A percentile compares a stretch with the other conserved stretches of the same genome.
Conservation (phyloP, 1,140 invertebrate species). For the Dreissena rostriformis region DNA sequence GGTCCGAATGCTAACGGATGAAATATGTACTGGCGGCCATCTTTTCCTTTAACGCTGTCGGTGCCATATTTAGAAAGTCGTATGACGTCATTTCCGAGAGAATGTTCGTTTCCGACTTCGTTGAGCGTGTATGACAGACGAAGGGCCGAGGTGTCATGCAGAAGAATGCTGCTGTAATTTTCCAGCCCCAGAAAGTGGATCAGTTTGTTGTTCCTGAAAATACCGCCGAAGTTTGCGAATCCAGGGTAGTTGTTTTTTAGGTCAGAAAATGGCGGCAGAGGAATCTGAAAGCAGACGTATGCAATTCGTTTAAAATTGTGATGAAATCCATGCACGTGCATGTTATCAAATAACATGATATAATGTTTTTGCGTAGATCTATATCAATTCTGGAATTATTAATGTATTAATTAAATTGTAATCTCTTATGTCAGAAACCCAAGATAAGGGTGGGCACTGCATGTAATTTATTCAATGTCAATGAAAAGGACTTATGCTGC, state of each 20-base stretch:
- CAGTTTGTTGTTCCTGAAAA: constrained; percentile 69
- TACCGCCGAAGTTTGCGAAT: constrained; percentile 74
- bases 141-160: constrained; percentile 76
- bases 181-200: constrained; percentile 63
- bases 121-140: constrained; percentile 76
- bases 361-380: too few species aligned
- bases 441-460: too few species aligned
- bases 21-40: constrained; percentile 76
- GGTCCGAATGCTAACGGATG: constrained; percentile 79
- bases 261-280: constrained; percentile 67
- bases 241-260: constrained; percentile 73
- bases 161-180: constrained; percentile 59
- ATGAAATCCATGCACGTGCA: too few species aligned
- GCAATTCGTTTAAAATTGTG: too few species aligned
- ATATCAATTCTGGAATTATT: too few species aligned
- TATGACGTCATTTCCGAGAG: constrained; percentile 70
- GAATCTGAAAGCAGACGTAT: constrained; percentile 66
- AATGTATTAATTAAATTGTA: too few species aligned
- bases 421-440: too few species aligned
- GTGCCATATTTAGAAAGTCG: constrained; percentile 73
- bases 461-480: too few species aligned
- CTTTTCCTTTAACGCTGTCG: constrained; percentile 70
- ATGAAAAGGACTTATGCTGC: too few species aligned
- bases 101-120: constrained; percentile 73
- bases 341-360: too few species aligned